Evolutionary conservation across 1,140 invertebrate species (phyloP), one percentile per base, ranked within the genome.

Genomic region (Heliconius nattereri): DNA sequence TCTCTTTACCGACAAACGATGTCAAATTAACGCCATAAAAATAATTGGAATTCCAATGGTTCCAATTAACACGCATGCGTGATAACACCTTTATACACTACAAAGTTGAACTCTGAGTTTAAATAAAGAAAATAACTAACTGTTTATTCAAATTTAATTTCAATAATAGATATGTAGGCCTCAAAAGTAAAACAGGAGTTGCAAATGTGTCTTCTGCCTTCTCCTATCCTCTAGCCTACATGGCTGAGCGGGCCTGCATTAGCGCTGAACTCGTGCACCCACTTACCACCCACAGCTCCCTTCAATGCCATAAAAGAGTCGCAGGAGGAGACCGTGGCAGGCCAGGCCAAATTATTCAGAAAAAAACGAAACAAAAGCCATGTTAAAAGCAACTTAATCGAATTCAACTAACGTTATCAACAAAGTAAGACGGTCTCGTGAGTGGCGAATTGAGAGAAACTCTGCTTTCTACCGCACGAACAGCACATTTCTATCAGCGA

Each of bases 391-490:
- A 73, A 29, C 49, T 19, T n/a, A 49, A 75, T 11, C 8, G 35
- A 75, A 75, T n/a, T 2, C 16, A 35, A 75, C 54, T 40, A 75
- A 75, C 32, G 49, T 60, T 60, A 75, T 75, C 73, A 78, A 78
- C 23, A 23, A 45, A 35, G 76, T 78, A 60, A 60, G 73, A 75
- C 29, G 73, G 29, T 71, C 52, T 73, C 71, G 60, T 71, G 73
- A 74, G 26, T 66, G 3, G 45, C 45, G 75, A 70, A 75, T 75
- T 60, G 37, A 57, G 71, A 60, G 82, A 81, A 83, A 78, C 81
- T 75, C 77, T 70, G 86, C 87, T 90, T 90, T 90, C 86, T 90
- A 85, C 52, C 78, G 81, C 82, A 82, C 86, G 77, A 77, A 77
- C 81, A 82, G 80, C 73, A 75, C 85, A 84, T 88, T 87, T 86